phyloP scores from a whole-genome alignment of 2,888 invertebrate species.

The Rapana venosa region DNA sequence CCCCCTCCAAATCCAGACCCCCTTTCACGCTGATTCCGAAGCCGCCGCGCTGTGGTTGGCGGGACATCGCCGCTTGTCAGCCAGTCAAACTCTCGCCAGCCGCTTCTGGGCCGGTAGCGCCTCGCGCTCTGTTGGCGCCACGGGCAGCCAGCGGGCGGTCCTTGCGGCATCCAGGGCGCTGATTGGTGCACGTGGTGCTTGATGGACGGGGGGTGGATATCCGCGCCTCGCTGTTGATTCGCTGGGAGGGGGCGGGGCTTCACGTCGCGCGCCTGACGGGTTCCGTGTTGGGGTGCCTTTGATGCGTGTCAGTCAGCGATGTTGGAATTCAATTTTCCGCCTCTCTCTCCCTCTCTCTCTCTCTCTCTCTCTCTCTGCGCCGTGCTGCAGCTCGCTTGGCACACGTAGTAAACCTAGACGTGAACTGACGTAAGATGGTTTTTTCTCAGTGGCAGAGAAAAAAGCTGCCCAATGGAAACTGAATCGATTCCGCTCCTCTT shows the following conservation, averaged over 20 bases:
- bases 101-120: slow-evolving; percentile 25
- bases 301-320: slow-evolving; percentile 32
- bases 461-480: neutral
- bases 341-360: slow-evolving; percentile 34
- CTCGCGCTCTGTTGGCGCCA: slow-evolving; percentile 1
- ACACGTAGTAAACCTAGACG: neutral
- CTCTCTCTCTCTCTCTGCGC: slow-evolving; percentile 32
- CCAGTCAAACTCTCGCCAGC: slow-evolving; percentile 34
- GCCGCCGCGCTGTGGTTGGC: slow-evolving; percentile 41
- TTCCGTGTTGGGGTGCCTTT: slow-evolving; percentile 37
- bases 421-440: neutral
- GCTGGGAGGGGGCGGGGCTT: slow-evolving; percentile 30
- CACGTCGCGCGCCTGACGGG: slow-evolving; percentile 28
- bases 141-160: slow-evolving; percentile 16
- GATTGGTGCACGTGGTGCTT: slow-evolving; percentile 9
- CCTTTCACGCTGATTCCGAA: slow-evolving; percentile 32
- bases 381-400: neutral
- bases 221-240: slow-evolving; percentile 34
- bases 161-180: neutral
- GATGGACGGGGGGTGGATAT: slow-evolving; percentile 31
- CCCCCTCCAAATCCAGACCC: slow-evolving; percentile 28
- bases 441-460: neutral
- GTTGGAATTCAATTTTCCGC: slow-evolving; percentile 30
- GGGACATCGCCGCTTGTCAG: slow-evolving; percentile 34
- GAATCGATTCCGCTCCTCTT: too few relatives aligned